Evolutionary conservation across 2,888 invertebrate genomes (phyloP).

Genomic region (Megalurothrips usitatus): DNA sequence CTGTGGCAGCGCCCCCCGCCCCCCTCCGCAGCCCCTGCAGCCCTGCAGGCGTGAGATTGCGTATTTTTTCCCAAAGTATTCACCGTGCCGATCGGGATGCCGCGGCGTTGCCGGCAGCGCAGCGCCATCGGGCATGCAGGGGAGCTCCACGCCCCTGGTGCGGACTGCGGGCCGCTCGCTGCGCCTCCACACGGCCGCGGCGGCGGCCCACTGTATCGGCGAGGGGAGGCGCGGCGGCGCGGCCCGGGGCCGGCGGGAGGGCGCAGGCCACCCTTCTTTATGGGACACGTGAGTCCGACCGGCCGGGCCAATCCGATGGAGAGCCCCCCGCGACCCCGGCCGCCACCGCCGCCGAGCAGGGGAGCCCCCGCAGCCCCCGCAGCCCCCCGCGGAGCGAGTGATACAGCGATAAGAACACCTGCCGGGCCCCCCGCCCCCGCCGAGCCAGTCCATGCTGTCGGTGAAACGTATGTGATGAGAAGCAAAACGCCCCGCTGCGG

Average conservation of each 20-base stretch:
- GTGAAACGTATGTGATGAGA: too few species aligned
- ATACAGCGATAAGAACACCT: background rate
- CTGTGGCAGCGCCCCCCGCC: background rate
- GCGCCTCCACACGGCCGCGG: background rate
- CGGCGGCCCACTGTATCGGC: background rate
- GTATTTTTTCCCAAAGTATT: constrained; percentile 21
- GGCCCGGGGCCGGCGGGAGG: background rate
- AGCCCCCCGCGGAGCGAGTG: background rate
- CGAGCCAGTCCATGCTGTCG: too few species aligned
- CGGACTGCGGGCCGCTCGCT: background rate
- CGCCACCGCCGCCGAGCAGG: background rate
- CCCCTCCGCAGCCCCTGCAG: background rate
- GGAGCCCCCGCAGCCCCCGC: background rate
- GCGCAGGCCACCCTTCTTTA: background rate
- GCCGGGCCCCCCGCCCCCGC: too few species aligned
- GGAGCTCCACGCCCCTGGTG: background rate
- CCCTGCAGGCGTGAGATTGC: constrained; percentile 8
- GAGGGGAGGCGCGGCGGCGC: background rate
- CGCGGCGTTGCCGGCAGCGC: background rate
- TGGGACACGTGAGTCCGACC: background rate
- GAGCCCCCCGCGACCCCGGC: background rate
- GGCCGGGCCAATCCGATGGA: background rate
- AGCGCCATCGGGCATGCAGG: background rate
- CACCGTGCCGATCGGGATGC: background rate
- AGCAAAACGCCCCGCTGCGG: too few species aligned